Base-by-base conservation (phyloP, 2,888 invertebrate species). In the Orthosia gracilis region DNA sequence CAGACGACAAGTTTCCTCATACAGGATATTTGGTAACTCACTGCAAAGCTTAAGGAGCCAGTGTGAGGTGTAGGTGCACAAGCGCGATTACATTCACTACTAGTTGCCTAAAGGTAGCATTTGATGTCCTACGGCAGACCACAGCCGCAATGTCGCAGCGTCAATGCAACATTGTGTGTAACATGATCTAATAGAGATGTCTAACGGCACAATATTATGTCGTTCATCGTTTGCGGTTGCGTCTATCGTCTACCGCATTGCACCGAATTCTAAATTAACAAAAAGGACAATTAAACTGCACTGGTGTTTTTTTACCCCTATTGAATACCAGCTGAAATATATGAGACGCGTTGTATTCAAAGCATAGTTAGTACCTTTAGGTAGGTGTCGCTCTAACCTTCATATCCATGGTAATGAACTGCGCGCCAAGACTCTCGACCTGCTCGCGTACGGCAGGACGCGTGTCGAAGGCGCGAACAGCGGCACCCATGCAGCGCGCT, bases 381-480 rank as follows among this genome's bases (percentile, higher is more conserved):
- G 18, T 54, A 52, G 26, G 40, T 23, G 40, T 45, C 13, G 13
- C 13, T 71, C 77, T 85, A 68, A 98, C 98, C 97, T 98, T 97
- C 86, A 98, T 96, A 63, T 97, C 97, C 90, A 98, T 97, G 82
- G 98, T 98, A 82, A 99, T 97, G 94, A 98, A 99, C 94, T 98
- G 98, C 1, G 98, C 99, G 23, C 99, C 99, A 89, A 99, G 97
- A 58, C 98, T 98, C 94, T 98, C 98, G 15, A 99, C 98, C 95
- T 98, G 98, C 90, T 98, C 98, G 87, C 98, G 97, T 50, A 98
- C 98, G 7, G 98, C 98, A 7, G 98, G 97, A 76, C 99, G 95
- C 0, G 98, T 99, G 93, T 99, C 99, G 93, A 99, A 99, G 69
- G 98, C 98, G 73, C 98, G 96, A 0, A 99, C 99, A 77, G 99